Conservation (phyloP, 2,113 vertebrate genomes). For the Otocyon megalotis region DNA sequence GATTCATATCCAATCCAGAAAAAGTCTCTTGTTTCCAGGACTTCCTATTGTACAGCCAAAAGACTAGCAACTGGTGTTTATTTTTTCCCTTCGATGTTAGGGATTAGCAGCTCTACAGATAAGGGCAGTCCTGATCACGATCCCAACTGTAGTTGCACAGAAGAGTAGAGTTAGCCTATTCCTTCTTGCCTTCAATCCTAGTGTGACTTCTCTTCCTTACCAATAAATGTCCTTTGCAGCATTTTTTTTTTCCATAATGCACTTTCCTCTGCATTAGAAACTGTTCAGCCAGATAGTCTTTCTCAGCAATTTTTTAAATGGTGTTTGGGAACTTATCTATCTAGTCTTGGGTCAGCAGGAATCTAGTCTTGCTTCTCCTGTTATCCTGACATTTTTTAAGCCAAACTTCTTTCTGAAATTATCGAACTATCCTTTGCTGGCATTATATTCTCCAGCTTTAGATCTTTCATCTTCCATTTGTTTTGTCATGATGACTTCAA, state of each 20-base stretch:
- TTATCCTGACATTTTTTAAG: neutral
- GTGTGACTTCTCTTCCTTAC: neutral
- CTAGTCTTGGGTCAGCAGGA: neutral
- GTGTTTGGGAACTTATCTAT: neutral
- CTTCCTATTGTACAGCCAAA: neutral
- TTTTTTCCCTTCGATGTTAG: neutral
- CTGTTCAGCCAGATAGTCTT: neutral
- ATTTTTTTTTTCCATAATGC: neutral
- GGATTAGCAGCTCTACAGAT: neutral
- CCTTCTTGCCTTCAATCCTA: neutral
- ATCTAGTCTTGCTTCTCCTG: neutral
- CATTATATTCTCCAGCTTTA: neutral
- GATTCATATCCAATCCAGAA: neutral
- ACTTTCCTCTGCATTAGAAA: neutral
- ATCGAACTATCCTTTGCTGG: neutral
- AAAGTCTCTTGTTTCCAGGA: neutral
- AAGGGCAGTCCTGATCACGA: neutral
- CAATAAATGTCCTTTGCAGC: neutral
- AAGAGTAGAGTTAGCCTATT: neutral
- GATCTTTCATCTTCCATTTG: neutral
- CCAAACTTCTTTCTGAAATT: neutral
- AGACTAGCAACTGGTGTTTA: neutral
- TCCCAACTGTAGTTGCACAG: neutral
- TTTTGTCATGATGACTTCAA: neutral
- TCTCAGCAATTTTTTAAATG: neutral